Conservation (phyloP, 2,797 vertebrate genomes). For the Myotis daubentonii region DNA sequence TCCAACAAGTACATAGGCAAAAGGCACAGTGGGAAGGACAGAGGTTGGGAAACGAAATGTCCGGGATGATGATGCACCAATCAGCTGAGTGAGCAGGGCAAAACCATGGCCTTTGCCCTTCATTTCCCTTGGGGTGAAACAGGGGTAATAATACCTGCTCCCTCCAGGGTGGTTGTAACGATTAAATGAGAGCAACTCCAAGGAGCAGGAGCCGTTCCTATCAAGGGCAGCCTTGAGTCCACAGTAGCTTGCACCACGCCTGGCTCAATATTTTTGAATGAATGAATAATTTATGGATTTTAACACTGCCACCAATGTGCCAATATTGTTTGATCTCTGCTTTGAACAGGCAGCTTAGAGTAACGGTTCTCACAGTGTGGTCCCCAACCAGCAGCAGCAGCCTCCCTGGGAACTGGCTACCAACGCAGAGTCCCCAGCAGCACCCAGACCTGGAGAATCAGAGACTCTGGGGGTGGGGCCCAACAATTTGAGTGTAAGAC, state of each 20-base stretch:
- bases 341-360: not conserved
- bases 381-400: not conserved
- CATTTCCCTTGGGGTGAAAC: not conserved
- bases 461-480: too few species aligned
- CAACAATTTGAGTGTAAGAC: not conserved
- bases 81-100: not conserved
- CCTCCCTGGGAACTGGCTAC: not conserved
- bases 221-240: not conserved
- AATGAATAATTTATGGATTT: not conserved
- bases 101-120: not conserved
- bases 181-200: not conserved
- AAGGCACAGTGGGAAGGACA: not conserved
- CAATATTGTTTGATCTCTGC: not conserved
- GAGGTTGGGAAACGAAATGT: too few species aligned
- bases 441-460: not conserved
- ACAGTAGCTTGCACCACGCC: not conserved
- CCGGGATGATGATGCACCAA: accelerated
- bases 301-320: not conserved
- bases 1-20: not conserved
- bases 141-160: not conserved
- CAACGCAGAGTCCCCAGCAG: not conserved
- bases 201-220: not conserved
- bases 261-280: not conserved
- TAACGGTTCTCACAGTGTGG: not conserved
- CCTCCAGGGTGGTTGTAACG: accelerated